A percentile compares a stretch with the other conserved stretches of the same genome.
Conservation (phyloP, 2,113 vertebrate species). For the Nipponia nippon region DNA sequence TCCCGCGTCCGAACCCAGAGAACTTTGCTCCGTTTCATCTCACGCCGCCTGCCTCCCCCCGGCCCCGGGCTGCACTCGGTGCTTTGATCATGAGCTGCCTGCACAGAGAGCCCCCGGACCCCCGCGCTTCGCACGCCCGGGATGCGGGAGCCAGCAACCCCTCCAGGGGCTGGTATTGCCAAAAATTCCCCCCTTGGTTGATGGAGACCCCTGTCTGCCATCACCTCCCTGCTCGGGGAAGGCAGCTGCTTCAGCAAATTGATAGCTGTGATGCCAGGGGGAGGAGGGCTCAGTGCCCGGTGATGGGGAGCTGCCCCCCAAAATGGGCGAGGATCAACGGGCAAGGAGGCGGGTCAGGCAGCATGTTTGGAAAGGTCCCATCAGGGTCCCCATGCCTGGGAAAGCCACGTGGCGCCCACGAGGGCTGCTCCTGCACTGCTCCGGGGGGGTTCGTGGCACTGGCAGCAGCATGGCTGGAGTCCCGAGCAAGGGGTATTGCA, state of each 20-base stretch:
- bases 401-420: neutral
- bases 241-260: neutral
- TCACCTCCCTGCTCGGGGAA: neutral
- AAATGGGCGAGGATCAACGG: neutral
- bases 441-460: rapidly evolving
- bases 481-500: neutral
- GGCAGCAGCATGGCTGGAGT: neutral
- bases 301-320: neutral
- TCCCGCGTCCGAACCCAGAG: conserved; percentile 20
- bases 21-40: conserved; percentile 57
- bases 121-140: neutral
- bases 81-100: conserved; percentile 22
- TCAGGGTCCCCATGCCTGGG: neutral
- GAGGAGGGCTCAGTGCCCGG: neutral
- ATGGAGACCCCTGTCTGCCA: neutral
- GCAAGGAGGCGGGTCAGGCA: neutral
- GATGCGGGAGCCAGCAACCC: neutral
- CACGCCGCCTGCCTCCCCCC: neutral
- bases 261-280: neutral
- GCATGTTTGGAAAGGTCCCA: neutral
- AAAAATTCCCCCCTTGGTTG: neutral
- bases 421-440: neutral
- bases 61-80: neutral
- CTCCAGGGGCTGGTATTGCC: neutral
- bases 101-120: neutral